Conservation (phyloP, 2,797 vertebrate species). For the Pseudocheirus occidentalis region DNA sequence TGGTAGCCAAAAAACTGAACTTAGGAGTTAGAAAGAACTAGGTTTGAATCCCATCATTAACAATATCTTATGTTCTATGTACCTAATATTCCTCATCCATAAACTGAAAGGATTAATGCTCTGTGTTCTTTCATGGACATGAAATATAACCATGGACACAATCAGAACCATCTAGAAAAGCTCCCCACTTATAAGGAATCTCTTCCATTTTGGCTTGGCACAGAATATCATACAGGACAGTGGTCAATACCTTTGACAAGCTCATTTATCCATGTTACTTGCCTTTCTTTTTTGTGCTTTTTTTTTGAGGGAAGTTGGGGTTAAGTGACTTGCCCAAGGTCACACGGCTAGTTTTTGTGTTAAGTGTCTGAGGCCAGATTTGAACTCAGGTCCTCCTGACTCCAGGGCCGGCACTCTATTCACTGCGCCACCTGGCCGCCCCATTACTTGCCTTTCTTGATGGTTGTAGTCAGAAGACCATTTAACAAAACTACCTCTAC, state of each 20-base stretch:
- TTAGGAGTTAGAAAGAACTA: not conserved
- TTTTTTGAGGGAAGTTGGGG: too few species aligned
- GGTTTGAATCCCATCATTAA: not conserved
- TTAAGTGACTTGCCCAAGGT: too few species aligned
- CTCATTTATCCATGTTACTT: not conserved
- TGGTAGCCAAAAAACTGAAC: not conserved
- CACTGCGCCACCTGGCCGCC: too few species aligned
- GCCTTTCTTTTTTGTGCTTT: too few species aligned
- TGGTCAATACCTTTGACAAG: not conserved
- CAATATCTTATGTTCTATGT: not conserved
- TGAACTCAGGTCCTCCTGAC: too few species aligned
- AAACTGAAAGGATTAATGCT: conserved; percentile 14
- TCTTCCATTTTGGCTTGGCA: not conserved
- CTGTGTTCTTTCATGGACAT: not conserved
- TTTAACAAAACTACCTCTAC: not conserved
- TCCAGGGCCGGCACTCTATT: too few species aligned
- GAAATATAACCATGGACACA: not conserved
- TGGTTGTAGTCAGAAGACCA: not conserved
- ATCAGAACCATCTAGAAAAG: not conserved
- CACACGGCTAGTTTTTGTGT: too few species aligned
- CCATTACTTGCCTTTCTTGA: not conserved
- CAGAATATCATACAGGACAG: not conserved
- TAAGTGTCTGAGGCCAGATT: too few species aligned
- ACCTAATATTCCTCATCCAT: not conserved
- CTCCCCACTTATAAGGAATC: not conserved